Evolutionary conservation across 2,888 invertebrate genomes (phyloP).

Genomic region (Agonum fuliginosum): DNA sequence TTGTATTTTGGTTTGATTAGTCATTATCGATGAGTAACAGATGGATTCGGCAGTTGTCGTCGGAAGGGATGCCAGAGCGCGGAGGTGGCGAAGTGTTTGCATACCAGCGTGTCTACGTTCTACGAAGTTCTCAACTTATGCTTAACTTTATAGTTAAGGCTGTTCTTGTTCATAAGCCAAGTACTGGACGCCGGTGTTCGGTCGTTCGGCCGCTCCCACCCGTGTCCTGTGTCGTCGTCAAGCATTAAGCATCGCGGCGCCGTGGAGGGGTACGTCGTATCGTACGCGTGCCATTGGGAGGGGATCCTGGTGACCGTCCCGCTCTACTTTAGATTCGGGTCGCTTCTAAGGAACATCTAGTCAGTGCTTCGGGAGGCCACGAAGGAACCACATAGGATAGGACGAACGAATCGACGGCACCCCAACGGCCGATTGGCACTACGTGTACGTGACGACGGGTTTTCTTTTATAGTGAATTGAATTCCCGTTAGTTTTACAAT

Average conservation of each 20-base stretch:
- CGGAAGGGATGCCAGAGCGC: conserved; percentile 50
- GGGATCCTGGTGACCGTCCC: conserved; percentile 65
- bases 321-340: conserved; percentile 71
- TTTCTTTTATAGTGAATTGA: conserved; percentile 24
- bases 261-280: conserved; percentile 61
- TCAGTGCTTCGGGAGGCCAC: conserved; percentile 73
- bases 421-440: conserved; percentile 65
- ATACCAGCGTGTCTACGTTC: conserved; percentile 55
- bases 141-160: neutral
- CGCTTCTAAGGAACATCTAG: conserved; percentile 70
- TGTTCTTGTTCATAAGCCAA: neutral
- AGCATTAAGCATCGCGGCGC: too few species aligned
- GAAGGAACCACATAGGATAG: conserved; percentile 71
- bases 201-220: conserved; percentile 31
- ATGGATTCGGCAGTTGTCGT: conserved; percentile 66
- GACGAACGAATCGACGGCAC: conserved; percentile 73
- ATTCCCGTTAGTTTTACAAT: neutral
- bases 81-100: conserved; percentile 55
- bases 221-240: neutral
- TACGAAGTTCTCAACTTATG: neutral
- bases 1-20: conserved; percentile 67
- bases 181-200: conserved; percentile 10
- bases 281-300: conserved; percentile 66
- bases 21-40: conserved; percentile 67
- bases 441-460: conserved; percentile 43